Conservation (phyloP, 2,797 vertebrate species). For the Simalia tracyae region DNA sequence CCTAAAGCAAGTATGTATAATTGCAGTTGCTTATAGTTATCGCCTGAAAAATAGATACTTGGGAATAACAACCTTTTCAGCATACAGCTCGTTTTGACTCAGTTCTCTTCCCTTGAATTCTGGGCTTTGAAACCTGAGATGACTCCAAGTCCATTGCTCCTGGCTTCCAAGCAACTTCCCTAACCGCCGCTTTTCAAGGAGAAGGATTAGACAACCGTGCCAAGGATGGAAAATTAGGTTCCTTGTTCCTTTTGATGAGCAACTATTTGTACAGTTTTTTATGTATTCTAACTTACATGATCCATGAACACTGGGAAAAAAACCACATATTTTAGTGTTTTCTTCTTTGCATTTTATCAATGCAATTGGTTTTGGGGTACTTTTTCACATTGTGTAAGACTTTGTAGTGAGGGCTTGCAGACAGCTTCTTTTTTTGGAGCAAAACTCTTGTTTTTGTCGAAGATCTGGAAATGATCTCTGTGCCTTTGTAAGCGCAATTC, state of each 20-base stretch:
- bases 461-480: neutral
- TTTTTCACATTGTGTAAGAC: rapidly evolving
- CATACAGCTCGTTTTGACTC: neutral
- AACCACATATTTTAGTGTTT: neutral
- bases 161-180: neutral
- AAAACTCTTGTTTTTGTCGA: neutral
- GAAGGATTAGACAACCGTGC: conserved; percentile 24
- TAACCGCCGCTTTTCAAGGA: neutral
- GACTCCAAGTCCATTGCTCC: neutral
- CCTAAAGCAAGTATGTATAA: neutral
- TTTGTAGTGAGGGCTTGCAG: neutral
- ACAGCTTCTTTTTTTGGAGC: conserved; percentile 2
- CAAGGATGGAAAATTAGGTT: conserved; percentile 21
- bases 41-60: neutral
- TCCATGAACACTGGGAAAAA: neutral
- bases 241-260: neutral
- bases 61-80: neutral
- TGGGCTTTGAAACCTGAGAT: no score
- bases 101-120: neutral
- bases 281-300: neutral
- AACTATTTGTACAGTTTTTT: neutral
- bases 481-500: neutral
- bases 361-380: neutral
- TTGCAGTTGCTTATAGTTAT: neutral
- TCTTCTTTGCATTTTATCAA: neutral